Conservation (phyloP, 2,797 vertebrate genomes). For the Melanotaenia maccullochi region DNA sequence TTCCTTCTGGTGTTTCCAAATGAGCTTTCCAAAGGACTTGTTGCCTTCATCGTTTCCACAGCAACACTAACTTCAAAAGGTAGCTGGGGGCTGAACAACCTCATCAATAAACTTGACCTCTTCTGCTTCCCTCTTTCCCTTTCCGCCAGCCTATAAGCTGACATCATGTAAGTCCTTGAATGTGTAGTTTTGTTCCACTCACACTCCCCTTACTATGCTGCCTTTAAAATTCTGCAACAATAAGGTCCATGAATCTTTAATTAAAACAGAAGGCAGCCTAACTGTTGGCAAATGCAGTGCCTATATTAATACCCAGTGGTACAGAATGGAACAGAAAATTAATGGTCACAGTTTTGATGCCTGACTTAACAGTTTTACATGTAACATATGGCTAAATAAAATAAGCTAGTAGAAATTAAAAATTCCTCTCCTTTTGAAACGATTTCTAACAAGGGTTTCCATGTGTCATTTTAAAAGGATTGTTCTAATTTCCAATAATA, state of each 20-base stretch:
- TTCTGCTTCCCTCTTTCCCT: constrained; percentile 8
- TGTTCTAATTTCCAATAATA: background rate
- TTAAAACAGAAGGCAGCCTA: constrained; percentile 36
- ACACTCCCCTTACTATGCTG: background rate
- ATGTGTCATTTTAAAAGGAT: background rate
- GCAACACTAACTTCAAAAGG: background rate
- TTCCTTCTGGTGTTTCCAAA: constrained; percentile 8
- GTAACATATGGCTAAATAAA: background rate
- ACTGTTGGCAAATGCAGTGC: background rate
- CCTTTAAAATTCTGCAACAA: constrained; percentile 17
- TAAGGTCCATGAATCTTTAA: constrained; percentile 45
- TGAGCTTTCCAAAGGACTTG: background rate
- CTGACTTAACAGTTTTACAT: background rate
- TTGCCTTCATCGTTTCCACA: background rate
- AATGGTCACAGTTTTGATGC: background rate
- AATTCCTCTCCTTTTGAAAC: background rate
- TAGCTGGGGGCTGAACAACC: background rate
- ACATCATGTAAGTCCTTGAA: background rate
- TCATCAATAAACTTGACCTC: background rate
- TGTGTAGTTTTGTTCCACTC: constrained; percentile 12
- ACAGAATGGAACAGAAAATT: background rate
- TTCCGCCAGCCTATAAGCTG: background rate
- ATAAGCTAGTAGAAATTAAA: background rate
- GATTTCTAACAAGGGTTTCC: background rate
- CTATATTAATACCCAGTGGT: constrained; percentile 12